Evolutionary conservation across 2,888 invertebrate species (phyloP).

Genomic region (Malachius bipustulatus): DNA sequence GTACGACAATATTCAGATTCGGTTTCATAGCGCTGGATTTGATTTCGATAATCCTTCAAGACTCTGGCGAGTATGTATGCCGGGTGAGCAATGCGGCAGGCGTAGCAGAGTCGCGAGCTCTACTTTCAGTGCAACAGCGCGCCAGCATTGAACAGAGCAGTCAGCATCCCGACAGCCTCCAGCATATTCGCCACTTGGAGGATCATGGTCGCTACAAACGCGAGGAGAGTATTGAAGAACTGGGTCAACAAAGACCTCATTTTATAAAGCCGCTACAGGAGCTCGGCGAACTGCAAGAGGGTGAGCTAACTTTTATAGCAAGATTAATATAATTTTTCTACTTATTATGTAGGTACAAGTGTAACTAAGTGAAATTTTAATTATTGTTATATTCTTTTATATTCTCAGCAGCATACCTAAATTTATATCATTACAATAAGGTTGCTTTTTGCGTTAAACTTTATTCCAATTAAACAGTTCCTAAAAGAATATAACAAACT

Average conservation of each 20-base stretch:
- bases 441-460: too few relatives aligned
- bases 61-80: constrained; percentile 85
- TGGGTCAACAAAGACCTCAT: constrained; percentile 65
- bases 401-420: too few relatives aligned
- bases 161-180: constrained; percentile 85
- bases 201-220: constrained; percentile 81
- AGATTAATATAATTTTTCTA: too few relatives aligned
- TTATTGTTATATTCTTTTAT: too few relatives aligned
- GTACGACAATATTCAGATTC: constrained; percentile 91
- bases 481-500: too few relatives aligned
- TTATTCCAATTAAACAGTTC: too few relatives aligned
- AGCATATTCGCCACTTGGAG: constrained; percentile 81
- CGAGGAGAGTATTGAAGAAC: constrained; percentile 74
- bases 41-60: constrained; percentile 71
- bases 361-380: too few relatives aligned
- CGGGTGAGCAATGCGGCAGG: constrained; percentile 80
- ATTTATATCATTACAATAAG: too few relatives aligned
- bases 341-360: too few relatives aligned
- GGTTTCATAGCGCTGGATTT: constrained; percentile 93
- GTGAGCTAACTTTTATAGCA: too few relatives aligned
- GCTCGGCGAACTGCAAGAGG: constrained; percentile 75
- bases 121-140: constrained; percentile 67
- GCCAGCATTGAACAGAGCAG: constrained; percentile 77
- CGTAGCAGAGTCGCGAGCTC: constrained; percentile 72
- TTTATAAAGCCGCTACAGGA: constrained; percentile 82